Base-by-base conservation (phyloP, 1,140 invertebrate species). In the Dryas iulia region DNA sequence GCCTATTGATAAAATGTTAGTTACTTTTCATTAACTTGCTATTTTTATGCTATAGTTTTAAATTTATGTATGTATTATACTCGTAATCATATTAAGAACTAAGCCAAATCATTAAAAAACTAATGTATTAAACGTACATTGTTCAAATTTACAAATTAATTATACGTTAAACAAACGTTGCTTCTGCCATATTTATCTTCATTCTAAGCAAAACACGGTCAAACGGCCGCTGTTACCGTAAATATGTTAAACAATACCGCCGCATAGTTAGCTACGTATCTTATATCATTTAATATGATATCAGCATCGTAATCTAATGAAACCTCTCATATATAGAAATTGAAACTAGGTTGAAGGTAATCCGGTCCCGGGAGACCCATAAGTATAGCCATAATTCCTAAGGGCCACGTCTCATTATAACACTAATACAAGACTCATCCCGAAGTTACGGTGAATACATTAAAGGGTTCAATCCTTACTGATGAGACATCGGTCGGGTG, bases 401-500 rank as follows among this genome's bases (percentile, higher is more conserved):
- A 87, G 89, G 89, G 87, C 85, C 87, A 79, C 84, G 86, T 88
- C 89, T 91, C 89, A 91, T 91, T 91, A 91, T 91, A 89, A 89
- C 87, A 89, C 87, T 91, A 91, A 91, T 91, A 91, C 89, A 89
- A 91, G 89, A 86, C 87, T 91, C 89, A 88, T 89, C 87, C 88
- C 86, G 80, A 90, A 91, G 87, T 91, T 91, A 86, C 89, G 81
- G 85, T 86, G 89, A 91, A 91, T 91, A 91, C 86, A 89, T 91
- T 91, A 91, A 91, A 91, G 89, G 89, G 89, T 89, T 89, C 84
- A 89, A 91, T 91, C 89, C 89, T 88, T 87, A 88, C 83, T 89
- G 89, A 91, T 91, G 89, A 91, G 88, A 89, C 86, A 89, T 88
- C 81, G 87, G 82, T 75, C 77, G 84, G 81, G 74, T 72, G 76